A percentile compares a stretch with the other conserved stretches of the same genome.
Evolutionary conservation across 2,797 vertebrate species (phyloP).

Genomic region (Distichodus sexfasciatus): DNA sequence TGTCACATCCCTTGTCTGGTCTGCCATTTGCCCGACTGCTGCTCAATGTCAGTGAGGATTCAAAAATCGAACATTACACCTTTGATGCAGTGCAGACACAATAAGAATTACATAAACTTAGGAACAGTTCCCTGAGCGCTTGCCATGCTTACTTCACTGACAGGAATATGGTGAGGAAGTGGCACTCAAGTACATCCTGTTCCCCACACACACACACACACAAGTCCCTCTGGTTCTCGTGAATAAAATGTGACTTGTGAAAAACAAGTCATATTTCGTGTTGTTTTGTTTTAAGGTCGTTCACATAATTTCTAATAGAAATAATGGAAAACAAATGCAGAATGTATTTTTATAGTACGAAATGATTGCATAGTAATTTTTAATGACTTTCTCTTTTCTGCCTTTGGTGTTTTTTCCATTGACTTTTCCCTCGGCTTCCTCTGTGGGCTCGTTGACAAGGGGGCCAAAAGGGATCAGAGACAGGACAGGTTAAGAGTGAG

Average conservation of each 20-base stretch:
- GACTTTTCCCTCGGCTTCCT: conserved; percentile 26
- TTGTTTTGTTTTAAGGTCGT: conserved; percentile 48
- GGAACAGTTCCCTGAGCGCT: conserved; percentile 2
- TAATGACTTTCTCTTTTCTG: conserved; percentile 58
- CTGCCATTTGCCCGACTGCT: too few species aligned
- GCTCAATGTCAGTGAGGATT: too few species aligned
- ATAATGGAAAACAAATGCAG: conserved; percentile 65
- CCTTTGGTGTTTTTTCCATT: conserved; percentile 35
- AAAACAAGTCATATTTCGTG: conserved; percentile 38
- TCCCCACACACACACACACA: conserved; percentile 9
- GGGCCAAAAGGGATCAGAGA: conserved; percentile 48
- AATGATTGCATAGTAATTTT: conserved; percentile 61
- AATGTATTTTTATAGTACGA: conserved; percentile 62
- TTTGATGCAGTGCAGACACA: conserved; percentile 20
- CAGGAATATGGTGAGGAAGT: conserved; percentile 38
- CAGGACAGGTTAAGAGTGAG: conserved; percentile 44
- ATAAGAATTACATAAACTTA: conserved; percentile 9
- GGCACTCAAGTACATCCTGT: conserved; percentile 42
- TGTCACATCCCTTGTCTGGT: too few species aligned
- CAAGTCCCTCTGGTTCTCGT: conserved; percentile 18
- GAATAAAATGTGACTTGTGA: conserved; percentile 52
- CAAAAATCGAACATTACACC: not conserved
- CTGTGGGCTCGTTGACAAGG: conserved; percentile 23
- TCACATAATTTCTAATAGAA: conserved; percentile 57
- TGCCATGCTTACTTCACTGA: not conserved